Conservation (phyloP, 2,113 vertebrate genomes). For the Opisthocomus hoazin region DNA sequence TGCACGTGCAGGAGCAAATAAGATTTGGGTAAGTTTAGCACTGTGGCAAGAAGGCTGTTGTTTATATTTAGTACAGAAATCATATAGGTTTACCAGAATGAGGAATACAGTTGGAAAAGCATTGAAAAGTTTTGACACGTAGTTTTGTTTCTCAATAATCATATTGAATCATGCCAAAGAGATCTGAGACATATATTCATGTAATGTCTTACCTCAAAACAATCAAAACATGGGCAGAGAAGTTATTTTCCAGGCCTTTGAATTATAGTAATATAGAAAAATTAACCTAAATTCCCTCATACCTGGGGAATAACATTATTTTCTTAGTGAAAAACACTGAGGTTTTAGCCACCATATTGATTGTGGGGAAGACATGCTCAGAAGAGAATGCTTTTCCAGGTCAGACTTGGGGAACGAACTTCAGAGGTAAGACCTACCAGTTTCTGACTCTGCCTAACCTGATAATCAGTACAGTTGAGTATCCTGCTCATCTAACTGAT, state of each 20-base stretch:
- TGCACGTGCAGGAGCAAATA: not conserved
- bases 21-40: not conserved
- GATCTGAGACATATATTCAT: not conserved
- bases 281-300: not conserved
- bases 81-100: not conserved
- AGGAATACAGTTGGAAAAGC: not conserved
- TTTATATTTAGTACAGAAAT: not conserved
- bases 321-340: not conserved
- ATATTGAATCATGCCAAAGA: not conserved
- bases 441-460: not conserved
- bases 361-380: not conserved
- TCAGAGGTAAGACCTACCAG: not conserved
- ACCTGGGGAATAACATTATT: not conserved
- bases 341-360: not conserved
- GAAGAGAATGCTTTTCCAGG: not conserved
- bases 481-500: not conserved
- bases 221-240: not conserved
- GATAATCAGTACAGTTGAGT: not conserved
- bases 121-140: not conserved
- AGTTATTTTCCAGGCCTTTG: not conserved
- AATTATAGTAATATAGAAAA: not conserved
- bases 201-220: not conserved
- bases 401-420: not conserved
- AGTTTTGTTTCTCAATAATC: not conserved
- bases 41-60: not conserved